Evolutionary conservation across 2,113 vertebrate species (phyloP).

Genomic region (Prionailurus viverrinus): DNA sequence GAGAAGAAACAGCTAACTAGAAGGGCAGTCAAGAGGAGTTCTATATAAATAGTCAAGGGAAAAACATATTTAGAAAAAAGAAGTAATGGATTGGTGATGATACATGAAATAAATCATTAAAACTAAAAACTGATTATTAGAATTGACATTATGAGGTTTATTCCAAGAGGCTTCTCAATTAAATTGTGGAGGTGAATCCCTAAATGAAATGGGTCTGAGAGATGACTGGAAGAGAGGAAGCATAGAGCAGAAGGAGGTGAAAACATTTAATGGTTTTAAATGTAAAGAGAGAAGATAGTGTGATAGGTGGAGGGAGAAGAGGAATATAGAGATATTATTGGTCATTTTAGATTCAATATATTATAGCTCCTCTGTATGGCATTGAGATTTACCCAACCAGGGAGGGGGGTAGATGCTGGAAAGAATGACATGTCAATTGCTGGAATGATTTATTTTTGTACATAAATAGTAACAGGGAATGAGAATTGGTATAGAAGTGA

Average conservation of each 20-base stretch:
- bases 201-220: not conserved
- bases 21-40: not conserved
- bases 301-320: not conserved
- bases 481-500: not conserved
- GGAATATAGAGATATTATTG: not conserved
- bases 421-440: not conserved
- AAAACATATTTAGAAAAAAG: not conserved
- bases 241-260: not conserved
- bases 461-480: not conserved
- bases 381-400: not conserved
- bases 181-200: not conserved
- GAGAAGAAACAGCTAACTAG: not conserved
- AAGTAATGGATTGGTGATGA: not conserved
- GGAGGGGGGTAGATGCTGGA: not conserved
- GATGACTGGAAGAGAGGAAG: not conserved
- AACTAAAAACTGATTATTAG: not conserved
- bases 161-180: not conserved
- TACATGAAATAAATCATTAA: not conserved
- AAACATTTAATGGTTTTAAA: not conserved
- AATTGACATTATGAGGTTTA: not conserved
- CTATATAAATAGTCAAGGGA: not conserved
- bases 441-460: not conserved
- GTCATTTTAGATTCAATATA: not conserved
- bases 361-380: not conserved
- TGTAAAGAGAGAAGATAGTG: not conserved